These are phyloP conservation scores for Camelus bactrianus DNA, from an alignment of 2,113 vertebrate genomes.

Conservation along the genomic window DNA sequence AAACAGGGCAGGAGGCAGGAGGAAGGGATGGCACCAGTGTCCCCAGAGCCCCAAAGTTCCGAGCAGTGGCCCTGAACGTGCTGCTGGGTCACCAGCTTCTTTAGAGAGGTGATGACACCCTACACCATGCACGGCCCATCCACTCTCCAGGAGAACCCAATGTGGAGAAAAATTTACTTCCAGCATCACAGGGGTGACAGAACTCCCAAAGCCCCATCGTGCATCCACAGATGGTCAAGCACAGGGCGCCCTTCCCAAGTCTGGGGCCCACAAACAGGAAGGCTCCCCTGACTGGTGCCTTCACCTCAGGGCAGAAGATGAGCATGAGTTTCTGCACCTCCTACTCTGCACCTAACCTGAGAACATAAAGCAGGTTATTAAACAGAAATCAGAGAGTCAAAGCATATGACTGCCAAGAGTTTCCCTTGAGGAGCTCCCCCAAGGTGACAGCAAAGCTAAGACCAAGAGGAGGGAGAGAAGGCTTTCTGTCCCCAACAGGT, in stretches of 20 bases:
- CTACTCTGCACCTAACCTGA: not conserved
- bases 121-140: too few species aligned
- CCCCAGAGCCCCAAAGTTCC: not conserved
- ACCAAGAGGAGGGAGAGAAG: not conserved
- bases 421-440: not conserved
- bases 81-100: not conserved
- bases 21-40: not conserved
- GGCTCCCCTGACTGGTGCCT: not conserved
- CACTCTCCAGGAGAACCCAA: not conserved
- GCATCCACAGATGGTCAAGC: not conserved
- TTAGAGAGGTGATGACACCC: not conserved
- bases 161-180: not conserved
- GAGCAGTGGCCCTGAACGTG: not conserved
- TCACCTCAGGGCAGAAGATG: not conserved
- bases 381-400: not conserved
- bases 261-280: not conserved
- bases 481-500: not conserved
- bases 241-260: not conserved
- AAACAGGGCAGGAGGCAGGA: not conserved
- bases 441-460: not conserved
- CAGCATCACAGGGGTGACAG: not conserved
- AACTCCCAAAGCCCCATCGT: not conserved
- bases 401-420: not conserved
- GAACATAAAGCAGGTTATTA: not conserved
- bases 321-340: too few species aligned